Evolutionary conservation across 1,140 invertebrate species (phyloP).

Genomic region (Platyura marginata): DNA sequence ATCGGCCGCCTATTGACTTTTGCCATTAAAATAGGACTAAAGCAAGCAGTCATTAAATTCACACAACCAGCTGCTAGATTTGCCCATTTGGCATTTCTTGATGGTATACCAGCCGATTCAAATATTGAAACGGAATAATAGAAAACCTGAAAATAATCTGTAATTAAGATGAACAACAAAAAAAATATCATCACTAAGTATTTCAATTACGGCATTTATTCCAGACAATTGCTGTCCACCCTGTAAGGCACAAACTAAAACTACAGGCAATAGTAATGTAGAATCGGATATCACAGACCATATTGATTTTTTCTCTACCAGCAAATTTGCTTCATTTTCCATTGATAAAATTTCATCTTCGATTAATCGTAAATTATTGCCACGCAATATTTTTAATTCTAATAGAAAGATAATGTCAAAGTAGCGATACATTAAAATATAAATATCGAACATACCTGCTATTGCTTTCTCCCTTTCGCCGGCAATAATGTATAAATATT

Average conservation of each 20-base stretch:
- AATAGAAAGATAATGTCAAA: not conserved
- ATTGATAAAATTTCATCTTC: slow-evolving; percentile 28
- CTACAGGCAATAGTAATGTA: slow-evolving; percentile 39
- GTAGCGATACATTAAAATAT: not conserved
- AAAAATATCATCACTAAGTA: no score
- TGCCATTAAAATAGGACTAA: slow-evolving; percentile 32
- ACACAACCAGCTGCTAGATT: slow-evolving; percentile 41
- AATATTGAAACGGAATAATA: slow-evolving; percentile 51
- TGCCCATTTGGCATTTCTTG: slow-evolving; percentile 32
- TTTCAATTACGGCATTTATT: slow-evolving; percentile 77
- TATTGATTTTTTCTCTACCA: slow-evolving; percentile 29
- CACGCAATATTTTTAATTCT: slow-evolving; percentile 20
- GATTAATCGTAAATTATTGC: slow-evolving; percentile 16
- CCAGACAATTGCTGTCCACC: slow-evolving; percentile 70
- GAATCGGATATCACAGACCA: slow-evolving; percentile 30
- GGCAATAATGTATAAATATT: slow-evolving; percentile 55
- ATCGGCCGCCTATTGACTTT: slow-evolving; percentile 30
- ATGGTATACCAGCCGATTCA: slow-evolving; percentile 30
- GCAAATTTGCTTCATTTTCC: slow-evolving; percentile 15
- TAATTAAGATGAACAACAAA: no score
- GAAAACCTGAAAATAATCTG: no score
- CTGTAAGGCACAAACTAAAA: slow-evolving; percentile 55
- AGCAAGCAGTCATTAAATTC: slow-evolving; percentile 40
- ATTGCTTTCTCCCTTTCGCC: slow-evolving; percentile 35
- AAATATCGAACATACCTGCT: not conserved